Base-by-base conservation (phyloP, 2,888 invertebrate genomes). In the Hemistola chrysoprasaria region DNA sequence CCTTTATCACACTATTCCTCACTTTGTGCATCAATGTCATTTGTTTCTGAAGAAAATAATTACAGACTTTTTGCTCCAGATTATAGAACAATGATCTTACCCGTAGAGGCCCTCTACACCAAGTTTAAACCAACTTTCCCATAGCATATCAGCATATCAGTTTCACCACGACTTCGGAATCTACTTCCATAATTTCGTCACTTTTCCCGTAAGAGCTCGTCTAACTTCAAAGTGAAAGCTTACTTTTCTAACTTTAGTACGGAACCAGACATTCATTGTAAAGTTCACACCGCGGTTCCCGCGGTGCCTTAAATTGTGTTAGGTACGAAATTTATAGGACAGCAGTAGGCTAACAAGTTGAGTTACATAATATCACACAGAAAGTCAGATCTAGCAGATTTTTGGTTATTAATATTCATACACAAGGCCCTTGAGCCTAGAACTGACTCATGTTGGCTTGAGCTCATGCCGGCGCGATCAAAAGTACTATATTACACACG, bases 241-340 rank as follows among this genome's bases (percentile, higher is more conserved):
- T 38, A 38, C 16, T 16, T 16, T 16, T 16, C 10, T 45, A 51
- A 47, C 40, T 51, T 42, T 11, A 30, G 27, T 50, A 40, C 38
- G 43, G 41, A 38, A 46, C 53, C 37, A 44, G 47, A 47, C 47
- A 48, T 49, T 47, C 42, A 49, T 49, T 59, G 52, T 46, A 57
- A 64, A 59, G 53, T 64, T 64, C 49, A 42, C 55, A 58, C 53
- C 52, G 59, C 56, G 53, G 57, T 54, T 47, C 38, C 50, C 47
- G 52, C 51, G 50, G 49, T 35, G 52, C 52, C 48, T 40, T 63
- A 64, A 67, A 65, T 63, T 64, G 59, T 61, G 70, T 69, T 62
- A 60, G 55, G 50, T 59, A 56, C 65, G 58, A 59, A 65, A 68
- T 70, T 68, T 67, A 67, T 68, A 60, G 66, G 51, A 40, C 49